phyloP scores from a whole-genome alignment of 2,797 vertebrate genomes.

The Varecia variegata region DNA sequence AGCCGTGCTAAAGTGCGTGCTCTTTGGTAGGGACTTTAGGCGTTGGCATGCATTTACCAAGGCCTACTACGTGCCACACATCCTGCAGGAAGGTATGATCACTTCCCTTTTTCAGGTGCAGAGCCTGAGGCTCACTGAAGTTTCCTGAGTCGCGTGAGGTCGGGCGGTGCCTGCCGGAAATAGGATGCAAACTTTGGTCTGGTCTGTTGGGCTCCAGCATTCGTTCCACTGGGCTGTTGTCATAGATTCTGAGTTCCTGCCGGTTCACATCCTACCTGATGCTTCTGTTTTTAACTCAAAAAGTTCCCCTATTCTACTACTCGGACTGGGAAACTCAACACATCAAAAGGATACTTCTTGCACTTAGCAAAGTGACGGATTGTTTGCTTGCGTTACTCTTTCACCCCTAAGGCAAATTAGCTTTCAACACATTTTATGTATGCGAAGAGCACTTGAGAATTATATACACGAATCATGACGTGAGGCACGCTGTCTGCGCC shows the following conservation, averaged over 20 bases:
- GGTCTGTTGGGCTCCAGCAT: neutral
- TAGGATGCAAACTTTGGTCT: neutral
- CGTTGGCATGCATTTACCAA: neutral
- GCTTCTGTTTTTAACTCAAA: neutral
- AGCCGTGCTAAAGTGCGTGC: no score
- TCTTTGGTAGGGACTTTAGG: neutral
- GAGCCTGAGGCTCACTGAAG: neutral
- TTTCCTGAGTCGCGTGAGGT: neutral
- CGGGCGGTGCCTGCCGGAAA: rapidly evolving
- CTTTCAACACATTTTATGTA: neutral
- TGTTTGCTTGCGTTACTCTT: neutral
- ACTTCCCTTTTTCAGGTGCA: neutral
- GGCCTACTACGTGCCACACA: neutral
- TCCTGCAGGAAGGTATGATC: neutral
- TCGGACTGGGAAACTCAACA: neutral
- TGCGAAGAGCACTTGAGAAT: neutral
- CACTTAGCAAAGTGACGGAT: neutral
- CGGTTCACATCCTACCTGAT: neutral
- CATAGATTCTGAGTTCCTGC: neutral
- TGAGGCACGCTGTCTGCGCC: neutral
- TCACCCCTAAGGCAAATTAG: neutral
- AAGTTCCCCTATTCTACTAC: neutral
- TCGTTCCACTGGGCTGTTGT: neutral
- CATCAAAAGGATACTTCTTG: neutral
- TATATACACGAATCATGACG: neutral